Evolutionary conservation across 2,113 vertebrate species (phyloP), one percentile per base, ranked within the genome.

Genomic region (Etheostoma cragini): DNA sequence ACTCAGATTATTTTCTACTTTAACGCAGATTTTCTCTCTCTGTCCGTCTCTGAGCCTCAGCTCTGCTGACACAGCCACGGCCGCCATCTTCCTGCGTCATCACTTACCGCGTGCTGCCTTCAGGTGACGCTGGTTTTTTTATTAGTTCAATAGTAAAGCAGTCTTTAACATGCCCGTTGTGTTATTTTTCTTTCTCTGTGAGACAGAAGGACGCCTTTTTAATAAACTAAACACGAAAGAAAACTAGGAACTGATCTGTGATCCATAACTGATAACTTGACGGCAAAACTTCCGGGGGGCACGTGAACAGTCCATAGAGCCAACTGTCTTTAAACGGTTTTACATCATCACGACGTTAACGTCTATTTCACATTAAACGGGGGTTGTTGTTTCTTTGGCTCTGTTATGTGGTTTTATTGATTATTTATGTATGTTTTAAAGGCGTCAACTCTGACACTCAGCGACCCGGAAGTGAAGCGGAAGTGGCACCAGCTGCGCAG

Each of bases 41-140:
- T 50, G 13, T 24, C 93, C 94, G 33, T 94, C 87, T 69, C 88
- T 73, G 22, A 73, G 45, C 30, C 65, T 88, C 3, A 96, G 72
- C 72, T 92, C 85, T 3, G 89, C 93, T 1, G 8, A 54, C 17
- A 93, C 10, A 8, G n/a, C 3, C 57, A 84, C 30, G 1, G 58
- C 57, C 79, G 89, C 91, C 93, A 94, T 94, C 6, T 72, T 86
- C 0, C 10, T 24, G 8, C 78, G 61, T 49, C 73, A 84, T 26
- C 33, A 49, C 52, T n/a, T 42, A 52, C 0, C 1, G 0, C 13
- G 0, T 52, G 60, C 3, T 42, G 50, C 54, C 12, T 74, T 74
- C 16, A 76, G 0, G 38, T 11, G 38, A 2, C 38, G 38, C 10
- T 42, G 6, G 16, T 17, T 17, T 2, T 19, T 50, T 17, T 17